Base-by-base conservation (phyloP, 2,888 invertebrate genomes). In the Beris morrisii region DNA sequence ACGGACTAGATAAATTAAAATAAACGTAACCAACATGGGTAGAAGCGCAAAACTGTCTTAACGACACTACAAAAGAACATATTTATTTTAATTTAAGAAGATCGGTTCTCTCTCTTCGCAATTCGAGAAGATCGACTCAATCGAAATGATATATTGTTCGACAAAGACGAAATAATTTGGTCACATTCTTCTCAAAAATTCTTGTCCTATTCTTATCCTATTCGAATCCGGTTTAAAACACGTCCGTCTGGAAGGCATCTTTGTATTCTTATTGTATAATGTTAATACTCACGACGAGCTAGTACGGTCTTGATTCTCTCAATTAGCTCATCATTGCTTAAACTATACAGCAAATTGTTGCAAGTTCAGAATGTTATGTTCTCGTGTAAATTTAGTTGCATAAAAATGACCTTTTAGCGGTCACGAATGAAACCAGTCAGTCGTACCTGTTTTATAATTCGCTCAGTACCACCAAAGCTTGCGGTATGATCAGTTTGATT, bases 321-420 rank as follows among this genome's bases (percentile, higher is more conserved):
- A 61, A 61, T 61, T 61, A 52, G 50, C 50, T 30, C 38, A 52
- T 50, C 22, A 50, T 32, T 38, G 50, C 50, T 30, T 3, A 53
- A n/a, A 28, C 30, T 53, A n/a, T 53, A 31, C 31, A 28, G 4
- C n/a, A 1, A 28, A n/a, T 31, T 53, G 30, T n/a, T 30, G 53
- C 50, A 38, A 61, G 52, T 50, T 61, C 46, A 61, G 15, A 43
- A 50, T 61, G 61, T 38, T 4, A 38, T 61, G 15, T 12, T 7
- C 46, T 50, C 32, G 52, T 61, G 52, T 38, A 52, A 61, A 38
- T 38, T 50, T 50, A 43, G 50, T 61, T 61, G 52, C 61, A 61
- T 61, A 61, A 61, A 61, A 52, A 61, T 38, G 61, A 61, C 61
- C 61, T 61, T 61, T 61, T 31, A 50, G 52, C 61, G 61, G 61